Conservation (phyloP, 1,140 invertebrate genomes). For the Drosophila azteca region DNA sequence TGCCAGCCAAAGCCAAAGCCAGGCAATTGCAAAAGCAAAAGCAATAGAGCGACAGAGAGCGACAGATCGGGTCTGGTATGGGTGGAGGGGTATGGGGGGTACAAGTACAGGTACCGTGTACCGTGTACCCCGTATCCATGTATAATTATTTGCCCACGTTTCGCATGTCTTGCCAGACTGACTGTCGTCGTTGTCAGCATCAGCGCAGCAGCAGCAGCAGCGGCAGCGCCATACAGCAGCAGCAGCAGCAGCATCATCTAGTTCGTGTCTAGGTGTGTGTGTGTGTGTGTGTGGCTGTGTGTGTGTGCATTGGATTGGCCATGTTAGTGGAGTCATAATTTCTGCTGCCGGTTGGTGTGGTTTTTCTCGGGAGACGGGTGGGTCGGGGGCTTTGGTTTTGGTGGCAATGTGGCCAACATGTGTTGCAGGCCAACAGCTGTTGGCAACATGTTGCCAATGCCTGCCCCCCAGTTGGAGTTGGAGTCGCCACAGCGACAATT, state of each 20-base stretch:
- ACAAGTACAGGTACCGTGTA: conserved; percentile 2
- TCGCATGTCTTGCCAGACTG: conserved; percentile 78
- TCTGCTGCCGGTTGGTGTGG: conserved; percentile 20
- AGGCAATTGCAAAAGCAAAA: conserved; percentile 24
- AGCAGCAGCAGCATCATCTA: neutral
- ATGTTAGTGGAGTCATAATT: conserved; percentile 39
- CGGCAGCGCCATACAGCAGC: neutral
- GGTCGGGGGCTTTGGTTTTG: no score
- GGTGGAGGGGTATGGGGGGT: neutral
- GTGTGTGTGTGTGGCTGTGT: conserved; percentile 25
- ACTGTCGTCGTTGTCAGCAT: conserved; percentile 66
- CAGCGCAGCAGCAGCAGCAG: conserved; percentile 6
- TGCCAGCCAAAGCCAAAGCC: conserved; percentile 26
- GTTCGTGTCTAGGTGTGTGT: conserved; percentile 35
- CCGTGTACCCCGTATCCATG: conserved; percentile 19
- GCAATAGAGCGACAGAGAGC: conserved; percentile 35
- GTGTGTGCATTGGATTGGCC: conserved; percentile 46
- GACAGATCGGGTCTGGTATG: conserved; percentile 15
- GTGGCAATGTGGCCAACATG: conserved; percentile 61
- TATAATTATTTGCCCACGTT: conserved; percentile 82
- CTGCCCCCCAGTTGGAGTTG: conserved; percentile 18
- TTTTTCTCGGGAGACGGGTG: conserved; percentile 2
- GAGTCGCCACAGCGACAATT: conserved; percentile 41
- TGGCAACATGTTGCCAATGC: conserved; percentile 67
- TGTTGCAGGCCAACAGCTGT: conserved; percentile 59